These are phyloP conservation scores for Drymonia ruficornis DNA, from an alignment of 2,888 invertebrate genomes.

Conservation along the genomic window DNA sequence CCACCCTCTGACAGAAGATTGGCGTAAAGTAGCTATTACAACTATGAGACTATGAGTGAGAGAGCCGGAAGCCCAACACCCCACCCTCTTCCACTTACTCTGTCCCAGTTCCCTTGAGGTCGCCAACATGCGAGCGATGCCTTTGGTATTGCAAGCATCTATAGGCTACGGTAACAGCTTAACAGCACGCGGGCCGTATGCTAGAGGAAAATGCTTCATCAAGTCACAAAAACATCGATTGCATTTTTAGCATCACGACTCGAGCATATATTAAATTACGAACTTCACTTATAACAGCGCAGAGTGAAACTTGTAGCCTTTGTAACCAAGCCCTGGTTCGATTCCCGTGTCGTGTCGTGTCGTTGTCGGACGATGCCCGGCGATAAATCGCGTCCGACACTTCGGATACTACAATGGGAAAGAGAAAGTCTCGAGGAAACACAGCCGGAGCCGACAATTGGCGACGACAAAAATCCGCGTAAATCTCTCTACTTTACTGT, in stretches of 20 bases:
- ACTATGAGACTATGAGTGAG: no score
- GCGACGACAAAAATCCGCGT: slow-evolving; percentile 53
- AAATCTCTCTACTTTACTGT: slow-evolving; percentile 37
- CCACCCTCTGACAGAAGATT: no score
- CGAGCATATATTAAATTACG: slow-evolving; percentile 34
- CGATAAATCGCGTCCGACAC: slow-evolving; percentile 77
- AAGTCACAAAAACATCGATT: no score
- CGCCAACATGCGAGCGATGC: no score
- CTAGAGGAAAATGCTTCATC: no score
- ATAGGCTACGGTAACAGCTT: no score
- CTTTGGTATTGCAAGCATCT: no score
- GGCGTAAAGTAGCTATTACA: no score
- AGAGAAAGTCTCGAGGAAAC: slow-evolving; percentile 76
- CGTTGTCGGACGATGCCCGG: slow-evolving; percentile 65
- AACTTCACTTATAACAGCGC: slow-evolving; percentile 20
- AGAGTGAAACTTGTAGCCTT: slow-evolving; percentile 57
- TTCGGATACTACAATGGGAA: slow-evolving; percentile 73
- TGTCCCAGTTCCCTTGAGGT: no score
- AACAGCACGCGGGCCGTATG: no score
- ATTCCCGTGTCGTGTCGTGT: slow-evolving; percentile 70
- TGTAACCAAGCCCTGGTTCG: slow-evolving; percentile 60
- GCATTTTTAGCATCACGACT: slow-evolving; percentile 17
- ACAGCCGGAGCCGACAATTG: slow-evolving; percentile 53
- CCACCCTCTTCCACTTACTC: no score
- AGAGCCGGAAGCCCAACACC: no score